Evolutionary conservation across 2,797 vertebrate genomes (phyloP).

Genomic region (Anabacerthia variegaticeps): DNA sequence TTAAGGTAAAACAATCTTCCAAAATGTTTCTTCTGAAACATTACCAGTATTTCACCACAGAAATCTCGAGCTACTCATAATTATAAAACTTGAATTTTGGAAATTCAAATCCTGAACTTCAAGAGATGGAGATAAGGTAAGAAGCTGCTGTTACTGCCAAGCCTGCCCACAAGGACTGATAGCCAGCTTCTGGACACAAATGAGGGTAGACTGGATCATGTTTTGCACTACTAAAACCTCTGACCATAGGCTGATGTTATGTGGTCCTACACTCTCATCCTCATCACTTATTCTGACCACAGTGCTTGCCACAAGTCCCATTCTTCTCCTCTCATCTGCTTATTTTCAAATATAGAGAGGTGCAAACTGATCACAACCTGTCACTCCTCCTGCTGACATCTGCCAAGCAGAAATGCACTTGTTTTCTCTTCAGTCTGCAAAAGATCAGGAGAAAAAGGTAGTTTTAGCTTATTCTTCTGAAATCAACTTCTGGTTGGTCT

Average conservation of each 20-base stretch:
- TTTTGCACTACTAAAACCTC: neutral
- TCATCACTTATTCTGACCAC: neutral
- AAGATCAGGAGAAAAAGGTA: neutral
- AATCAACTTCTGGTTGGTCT: neutral
- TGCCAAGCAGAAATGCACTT: neutral
- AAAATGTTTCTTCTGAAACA: constrained; percentile 14
- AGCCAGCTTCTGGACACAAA: neutral
- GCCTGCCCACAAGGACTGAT: neutral
- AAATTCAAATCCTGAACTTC: neutral
- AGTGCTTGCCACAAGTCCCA: neutral
- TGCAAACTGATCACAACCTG: neutral
- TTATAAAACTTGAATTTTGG: neutral
- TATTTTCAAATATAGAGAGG: neutral
- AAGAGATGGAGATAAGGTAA: neutral
- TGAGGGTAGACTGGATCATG: neutral
- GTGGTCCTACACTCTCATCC: neutral
- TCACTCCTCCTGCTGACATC: neutral
- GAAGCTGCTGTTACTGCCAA: neutral
- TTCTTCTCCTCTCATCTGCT: neutral
- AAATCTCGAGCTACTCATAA: neutral
- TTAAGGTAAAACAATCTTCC: constrained; percentile 6
- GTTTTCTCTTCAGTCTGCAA: neutral
- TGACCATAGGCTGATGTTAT: neutral
- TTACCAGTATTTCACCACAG: neutral
- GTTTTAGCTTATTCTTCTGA: neutral